These are phyloP conservation scores for Myotis brandtii DNA, from an alignment of 2,113 vertebrate genomes.

Conservation along the genomic window DNA sequence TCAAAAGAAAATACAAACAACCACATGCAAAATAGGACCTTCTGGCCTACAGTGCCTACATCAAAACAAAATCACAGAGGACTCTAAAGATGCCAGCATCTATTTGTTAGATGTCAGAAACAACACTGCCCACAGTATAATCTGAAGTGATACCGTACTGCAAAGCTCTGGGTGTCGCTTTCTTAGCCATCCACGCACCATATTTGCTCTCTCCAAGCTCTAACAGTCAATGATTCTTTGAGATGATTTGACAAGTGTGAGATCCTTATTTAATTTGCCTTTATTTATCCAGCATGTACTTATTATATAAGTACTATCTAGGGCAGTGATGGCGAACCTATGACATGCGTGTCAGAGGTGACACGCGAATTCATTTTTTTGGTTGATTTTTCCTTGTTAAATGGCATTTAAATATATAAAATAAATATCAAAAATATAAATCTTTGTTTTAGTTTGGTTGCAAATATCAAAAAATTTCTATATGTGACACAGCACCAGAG, in stretches of 20 bases:
- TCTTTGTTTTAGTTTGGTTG: too few relatives aligned
- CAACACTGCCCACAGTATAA: background rate
- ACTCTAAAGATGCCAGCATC: background rate
- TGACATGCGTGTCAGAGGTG: too few relatives aligned
- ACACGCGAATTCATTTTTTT: too few relatives aligned
- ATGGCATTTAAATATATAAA: too few relatives aligned
- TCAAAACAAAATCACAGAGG: background rate
- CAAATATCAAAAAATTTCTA: too few relatives aligned
- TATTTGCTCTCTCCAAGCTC: background rate
- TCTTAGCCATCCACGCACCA: background rate
- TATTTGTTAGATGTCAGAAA: background rate
- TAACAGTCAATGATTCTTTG: background rate
- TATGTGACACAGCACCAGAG: too few relatives aligned
- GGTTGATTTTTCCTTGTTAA: too few relatives aligned
- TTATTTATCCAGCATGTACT: background rate
- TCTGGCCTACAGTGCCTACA: background rate
- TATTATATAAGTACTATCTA: background rate
- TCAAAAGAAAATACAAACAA: background rate
- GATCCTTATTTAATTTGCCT: background rate
- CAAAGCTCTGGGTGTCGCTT: background rate
- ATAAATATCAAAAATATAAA: too few relatives aligned
- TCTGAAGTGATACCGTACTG: background rate
- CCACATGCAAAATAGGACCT: background rate
- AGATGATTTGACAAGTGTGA: background rate
- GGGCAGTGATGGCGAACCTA: too few relatives aligned